phyloP scores from a whole-genome alignment of 2,113 vertebrate species.

The Tapirus terrestris region DNA sequence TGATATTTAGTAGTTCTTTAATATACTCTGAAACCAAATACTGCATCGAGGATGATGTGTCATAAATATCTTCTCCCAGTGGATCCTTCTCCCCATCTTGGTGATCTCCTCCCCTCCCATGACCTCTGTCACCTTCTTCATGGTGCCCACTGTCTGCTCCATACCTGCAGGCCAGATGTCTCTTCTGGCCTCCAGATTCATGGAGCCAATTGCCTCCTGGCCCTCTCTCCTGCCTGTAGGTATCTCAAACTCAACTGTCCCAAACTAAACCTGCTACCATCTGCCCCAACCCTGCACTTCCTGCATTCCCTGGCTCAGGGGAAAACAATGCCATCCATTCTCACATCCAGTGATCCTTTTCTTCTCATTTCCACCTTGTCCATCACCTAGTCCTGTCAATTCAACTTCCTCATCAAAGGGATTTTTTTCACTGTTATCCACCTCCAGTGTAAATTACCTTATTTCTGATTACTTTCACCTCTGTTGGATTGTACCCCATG shows the following conservation, averaged over 20 bases:
- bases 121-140: not conserved
- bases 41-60: fast-evolving
- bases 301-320: not conserved
- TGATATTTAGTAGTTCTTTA: not conserved
- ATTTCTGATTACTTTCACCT: not conserved
- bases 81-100: not conserved
- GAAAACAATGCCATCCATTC: not conserved
- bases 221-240: not conserved
- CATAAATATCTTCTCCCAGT: fast-evolving
- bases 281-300: not conserved
- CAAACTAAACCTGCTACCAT: not conserved
- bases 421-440: not conserved
- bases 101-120: not conserved
- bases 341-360: not conserved
- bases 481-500: not conserved
- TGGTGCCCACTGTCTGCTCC: not conserved
- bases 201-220: not conserved
- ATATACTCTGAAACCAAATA: not conserved
- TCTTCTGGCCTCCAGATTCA: not conserved
- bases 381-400: not conserved
- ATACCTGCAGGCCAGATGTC: not conserved
- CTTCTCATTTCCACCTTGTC: not conserved
- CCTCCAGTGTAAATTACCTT: not conserved
- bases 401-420: not conserved
- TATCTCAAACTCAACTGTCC: not conserved